Evolutionary conservation across 2,113 vertebrate genomes (phyloP).

Genomic region (Mugil cephalus): DNA sequence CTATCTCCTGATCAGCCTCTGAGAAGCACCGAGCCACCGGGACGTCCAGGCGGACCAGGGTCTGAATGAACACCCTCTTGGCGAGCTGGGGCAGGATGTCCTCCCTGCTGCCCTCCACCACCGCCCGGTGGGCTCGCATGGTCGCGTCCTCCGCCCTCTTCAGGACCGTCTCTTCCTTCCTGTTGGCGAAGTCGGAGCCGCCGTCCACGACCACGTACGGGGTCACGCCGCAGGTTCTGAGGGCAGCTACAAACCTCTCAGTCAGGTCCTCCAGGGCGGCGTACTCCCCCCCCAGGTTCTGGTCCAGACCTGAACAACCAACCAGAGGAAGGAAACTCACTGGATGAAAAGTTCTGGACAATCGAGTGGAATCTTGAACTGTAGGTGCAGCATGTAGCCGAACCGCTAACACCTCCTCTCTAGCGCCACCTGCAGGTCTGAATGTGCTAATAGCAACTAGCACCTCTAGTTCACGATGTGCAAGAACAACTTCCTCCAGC

Average conservation of each 20-base stretch:
- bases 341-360: too few relatives aligned
- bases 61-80: conserved; percentile 85
- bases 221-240: conserved; percentile 82
- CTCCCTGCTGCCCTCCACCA: conserved; percentile 18
- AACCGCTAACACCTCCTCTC: too few relatives aligned
- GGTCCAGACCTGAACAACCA: conserved; percentile 68
- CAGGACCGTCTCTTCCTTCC: conserved; percentile 81
- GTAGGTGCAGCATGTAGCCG: too few relatives aligned
- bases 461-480: too few relatives aligned
- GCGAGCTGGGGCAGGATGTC: conserved; percentile 81
- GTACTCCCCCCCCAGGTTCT: conserved; percentile 89
- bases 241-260: conserved; percentile 80
- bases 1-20: conserved; percentile 89
- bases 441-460: too few relatives aligned
- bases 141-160: conserved; percentile 76
- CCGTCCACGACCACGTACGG: conserved; percentile 91
- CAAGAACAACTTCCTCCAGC: too few relatives aligned
- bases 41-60: conserved; percentile 82
- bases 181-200: conserved; percentile 81
- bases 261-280: conserved; percentile 77
- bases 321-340: background rate
- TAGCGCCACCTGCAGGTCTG: too few relatives aligned
- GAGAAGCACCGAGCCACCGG: conserved; percentile 85
- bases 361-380: too few relatives aligned
- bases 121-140: conserved; percentile 72